A percentile compares a stretch with the other conserved stretches of the same genome.
Evolutionary conservation across 2,888 invertebrate species (phyloP).

Genomic region (Cartodere bifasciata): DNA sequence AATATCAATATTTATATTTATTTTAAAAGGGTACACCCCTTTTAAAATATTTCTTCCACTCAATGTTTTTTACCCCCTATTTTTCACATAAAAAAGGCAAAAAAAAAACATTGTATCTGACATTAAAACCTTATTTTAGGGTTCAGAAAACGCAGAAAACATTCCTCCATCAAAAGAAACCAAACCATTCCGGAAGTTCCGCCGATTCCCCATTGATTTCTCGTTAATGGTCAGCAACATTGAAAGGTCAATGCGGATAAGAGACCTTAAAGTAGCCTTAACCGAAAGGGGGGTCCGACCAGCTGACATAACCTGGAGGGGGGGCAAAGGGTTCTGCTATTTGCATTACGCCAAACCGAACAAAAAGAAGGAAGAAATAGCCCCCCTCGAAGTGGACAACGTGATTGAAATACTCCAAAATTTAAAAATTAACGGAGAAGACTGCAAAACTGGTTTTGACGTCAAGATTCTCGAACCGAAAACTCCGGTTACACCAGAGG

Average conservation of each 20-base stretch:
- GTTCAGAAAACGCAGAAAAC: conserved; percentile 8
- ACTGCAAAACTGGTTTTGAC: conserved; percentile 26
- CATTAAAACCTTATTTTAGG: neutral
- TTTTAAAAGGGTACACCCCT: too few species aligned
- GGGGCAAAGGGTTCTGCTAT: conserved; percentile 36
- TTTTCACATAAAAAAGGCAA: too few species aligned
- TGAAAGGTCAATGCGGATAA: conserved; percentile 54
- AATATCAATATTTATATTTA: too few species aligned
- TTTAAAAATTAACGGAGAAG: conserved; percentile 32
- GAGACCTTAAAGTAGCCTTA: conserved; percentile 62
- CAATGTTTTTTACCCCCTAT: too few species aligned
- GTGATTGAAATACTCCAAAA: conserved; percentile 38
- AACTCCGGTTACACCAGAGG: conserved; percentile 38
- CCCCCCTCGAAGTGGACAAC: conserved; percentile 35
- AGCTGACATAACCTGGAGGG: conserved; percentile 58
- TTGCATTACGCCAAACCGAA: conserved; percentile 61
- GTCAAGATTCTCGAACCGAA: conserved; percentile 40
- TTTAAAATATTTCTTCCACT: too few species aligned
- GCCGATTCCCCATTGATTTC: conserved; percentile 37
- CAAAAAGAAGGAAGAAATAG: conserved; percentile 15
- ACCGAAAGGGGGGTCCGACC: conserved; percentile 64
- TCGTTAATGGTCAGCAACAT: conserved; percentile 57
- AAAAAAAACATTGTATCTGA: too few species aligned
- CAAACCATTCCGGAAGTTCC: conserved; percentile 8
- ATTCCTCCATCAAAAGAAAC: conserved; percentile 9